Evolutionary conservation across 2,888 invertebrate genomes (phyloP).

Genomic region (Pterostichus madidus): DNA sequence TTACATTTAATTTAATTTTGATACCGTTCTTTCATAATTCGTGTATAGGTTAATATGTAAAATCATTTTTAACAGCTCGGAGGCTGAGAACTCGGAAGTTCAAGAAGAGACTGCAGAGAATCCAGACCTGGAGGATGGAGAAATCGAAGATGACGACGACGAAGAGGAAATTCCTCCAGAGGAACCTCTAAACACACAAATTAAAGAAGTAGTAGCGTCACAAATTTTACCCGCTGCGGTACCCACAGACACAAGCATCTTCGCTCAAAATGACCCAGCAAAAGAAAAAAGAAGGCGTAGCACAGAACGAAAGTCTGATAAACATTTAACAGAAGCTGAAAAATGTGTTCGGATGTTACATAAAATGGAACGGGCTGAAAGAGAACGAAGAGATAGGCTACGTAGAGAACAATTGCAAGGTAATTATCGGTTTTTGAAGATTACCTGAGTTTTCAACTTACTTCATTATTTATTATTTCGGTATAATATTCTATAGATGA

Average conservation of each 20-base stretch:
- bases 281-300: constrained; percentile 70
- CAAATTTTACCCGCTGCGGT: constrained; percentile 70
- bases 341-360: constrained; percentile 76
- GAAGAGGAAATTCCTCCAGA: constrained; percentile 79
- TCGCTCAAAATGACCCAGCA: constrained; percentile 21
- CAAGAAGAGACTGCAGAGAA: constrained; percentile 67
- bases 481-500: constrained; percentile 79
- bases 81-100: constrained; percentile 53
- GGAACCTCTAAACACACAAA: constrained; percentile 74
- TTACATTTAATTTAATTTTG: no score
- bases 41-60: no score
- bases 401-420: constrained; percentile 68
- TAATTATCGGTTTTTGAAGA: constrained; percentile 44
- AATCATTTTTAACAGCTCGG: constrained; percentile 19
- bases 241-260: constrained; percentile 62
- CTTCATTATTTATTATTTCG: neutral
- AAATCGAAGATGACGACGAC: constrained; percentile 87
- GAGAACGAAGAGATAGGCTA: constrained; percentile 68
- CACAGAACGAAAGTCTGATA: constrained; percentile 72
- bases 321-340: constrained; percentile 76
- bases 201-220: constrained; percentile 69
- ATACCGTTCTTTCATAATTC: no score
- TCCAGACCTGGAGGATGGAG: constrained; percentile 90
- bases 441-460: neutral
- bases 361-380: constrained; percentile 75